Conservation (phyloP, 2,797 vertebrate genomes). For the Leptatherina wallacei region DNA sequence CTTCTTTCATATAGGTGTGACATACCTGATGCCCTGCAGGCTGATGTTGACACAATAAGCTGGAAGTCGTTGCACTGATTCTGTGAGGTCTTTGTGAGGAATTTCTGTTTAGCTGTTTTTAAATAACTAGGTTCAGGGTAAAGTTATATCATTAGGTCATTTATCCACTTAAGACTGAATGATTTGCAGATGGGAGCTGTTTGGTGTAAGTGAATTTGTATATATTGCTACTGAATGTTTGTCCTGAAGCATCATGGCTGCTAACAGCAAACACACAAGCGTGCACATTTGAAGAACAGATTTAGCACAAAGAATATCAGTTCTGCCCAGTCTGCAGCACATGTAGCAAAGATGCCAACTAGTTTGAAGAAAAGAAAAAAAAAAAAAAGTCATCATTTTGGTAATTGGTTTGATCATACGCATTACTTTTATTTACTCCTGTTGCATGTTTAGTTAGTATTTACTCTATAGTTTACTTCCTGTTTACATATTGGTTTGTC, state of each 20-base stretch:
- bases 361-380: not conserved
- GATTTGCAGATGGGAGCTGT: not conserved
- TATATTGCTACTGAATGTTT: not conserved
- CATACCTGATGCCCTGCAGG: slow-evolving; percentile 8
- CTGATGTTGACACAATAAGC: slow-evolving; percentile 10
- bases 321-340: not conserved
- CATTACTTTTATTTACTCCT: too few species aligned
- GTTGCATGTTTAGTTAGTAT: too few species aligned
- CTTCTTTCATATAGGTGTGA: not conserved
- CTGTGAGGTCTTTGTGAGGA: slow-evolving; percentile 4
- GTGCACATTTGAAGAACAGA: not conserved
- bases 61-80: not conserved
- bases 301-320: not conserved
- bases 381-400: too few species aligned
- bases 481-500: too few species aligned
- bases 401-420: too few species aligned
- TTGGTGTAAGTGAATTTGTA: not conserved
- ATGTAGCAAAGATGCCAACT: not conserved
- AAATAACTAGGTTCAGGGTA: slow-evolving; percentile 1
- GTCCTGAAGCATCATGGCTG: not conserved
- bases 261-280: not conserved
- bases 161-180: slow-evolving; percentile 3
- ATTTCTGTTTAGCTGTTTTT: slow-evolving; percentile 2
- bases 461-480: too few species aligned
- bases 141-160: not conserved